A percentile compares a stretch with the other conserved stretches of the same genome.
Evolutionary conservation across 2,888 invertebrate genomes (phyloP).

Genomic region (Cheilosia urbana): DNA sequence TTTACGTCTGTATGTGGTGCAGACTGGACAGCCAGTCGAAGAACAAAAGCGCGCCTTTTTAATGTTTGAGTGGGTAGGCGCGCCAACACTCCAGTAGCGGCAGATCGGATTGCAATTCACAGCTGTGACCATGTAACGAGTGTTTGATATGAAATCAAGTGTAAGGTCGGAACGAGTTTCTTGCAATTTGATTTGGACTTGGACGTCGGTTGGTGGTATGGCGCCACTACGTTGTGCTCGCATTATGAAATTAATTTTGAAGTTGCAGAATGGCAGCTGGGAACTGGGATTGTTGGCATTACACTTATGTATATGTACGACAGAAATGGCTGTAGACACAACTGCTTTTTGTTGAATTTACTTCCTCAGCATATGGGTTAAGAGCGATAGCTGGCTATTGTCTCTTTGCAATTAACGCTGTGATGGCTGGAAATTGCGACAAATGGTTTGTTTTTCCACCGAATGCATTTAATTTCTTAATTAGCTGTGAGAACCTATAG

Average conservation of each 20-base stretch:
- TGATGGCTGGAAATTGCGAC: background rate
- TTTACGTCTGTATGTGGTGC: conserved; percentile 4
- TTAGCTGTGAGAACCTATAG: background rate
- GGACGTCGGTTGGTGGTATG: conserved; percentile 5
- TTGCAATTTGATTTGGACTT: conserved; percentile 32
- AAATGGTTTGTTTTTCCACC: background rate
- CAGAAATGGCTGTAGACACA: background rate
- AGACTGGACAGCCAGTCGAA: background rate
- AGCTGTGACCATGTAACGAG: conserved; percentile 25
- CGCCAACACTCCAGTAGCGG: conserved; percentile 27
- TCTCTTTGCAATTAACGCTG: background rate
- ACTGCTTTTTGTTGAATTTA: background rate
- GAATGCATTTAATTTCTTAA: conserved; percentile 39
- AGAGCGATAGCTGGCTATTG: background rate
- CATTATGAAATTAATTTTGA: conserved; percentile 33
- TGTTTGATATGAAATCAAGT: conserved; percentile 56
- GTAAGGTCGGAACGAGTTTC: conserved; percentile 61
- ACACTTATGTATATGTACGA: background rate
- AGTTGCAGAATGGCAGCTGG: conserved; percentile 26
- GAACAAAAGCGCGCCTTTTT: background rate
- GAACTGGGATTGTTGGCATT: conserved; percentile 3
- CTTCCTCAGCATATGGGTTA: conserved; percentile 17
- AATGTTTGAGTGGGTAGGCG: conserved; percentile 1
- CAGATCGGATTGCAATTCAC: conserved; percentile 10
- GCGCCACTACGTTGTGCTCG: background rate